Conservation (phyloP, 2,113 vertebrate genomes). For the Rhynchopsitta pachyrhyncha region DNA sequence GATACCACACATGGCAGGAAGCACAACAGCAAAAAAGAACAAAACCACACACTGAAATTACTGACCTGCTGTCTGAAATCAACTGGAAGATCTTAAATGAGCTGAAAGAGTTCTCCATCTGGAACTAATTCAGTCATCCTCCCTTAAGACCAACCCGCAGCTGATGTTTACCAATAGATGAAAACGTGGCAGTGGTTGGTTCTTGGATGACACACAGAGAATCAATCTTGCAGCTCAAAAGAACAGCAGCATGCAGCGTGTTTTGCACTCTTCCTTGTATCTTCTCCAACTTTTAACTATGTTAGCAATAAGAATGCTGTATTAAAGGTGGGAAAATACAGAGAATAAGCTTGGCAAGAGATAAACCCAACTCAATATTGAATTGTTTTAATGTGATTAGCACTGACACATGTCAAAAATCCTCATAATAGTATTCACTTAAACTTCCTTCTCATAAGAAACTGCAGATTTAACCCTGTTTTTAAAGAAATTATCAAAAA, state of each 20-base stretch:
- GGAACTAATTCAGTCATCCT: slow-evolving; percentile 36
- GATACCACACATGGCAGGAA: not conserved
- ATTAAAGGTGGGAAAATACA: not conserved
- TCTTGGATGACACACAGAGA: not conserved
- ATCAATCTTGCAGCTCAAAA: not conserved
- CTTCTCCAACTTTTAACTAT: not conserved
- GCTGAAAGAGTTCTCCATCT: slow-evolving; percentile 38
- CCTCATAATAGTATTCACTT: not conserved
- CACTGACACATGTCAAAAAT: not conserved
- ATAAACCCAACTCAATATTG: not conserved
- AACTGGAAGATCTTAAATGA: slow-evolving; percentile 2
- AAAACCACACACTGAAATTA: not conserved
- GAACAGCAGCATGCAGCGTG: not conserved
- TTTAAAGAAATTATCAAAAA: not conserved
- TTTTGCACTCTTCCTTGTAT: not conserved
- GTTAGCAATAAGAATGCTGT: fast-evolving
- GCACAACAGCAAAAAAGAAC: not conserved
- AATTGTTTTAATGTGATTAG: not conserved
- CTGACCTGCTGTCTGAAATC: slow-evolving; percentile 45
- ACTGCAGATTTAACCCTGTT: not conserved
- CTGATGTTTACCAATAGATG: slow-evolving; percentile 65
- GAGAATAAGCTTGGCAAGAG: not conserved
- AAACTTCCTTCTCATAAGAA: not conserved
- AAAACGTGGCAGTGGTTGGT: slow-evolving; percentile 53
- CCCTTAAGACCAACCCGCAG: slow-evolving; percentile 23